Evolutionary conservation across 1,140 invertebrate genomes (phyloP), one percentile per base, ranked within the genome.

Genomic region (Nasonia giraulti): DNA sequence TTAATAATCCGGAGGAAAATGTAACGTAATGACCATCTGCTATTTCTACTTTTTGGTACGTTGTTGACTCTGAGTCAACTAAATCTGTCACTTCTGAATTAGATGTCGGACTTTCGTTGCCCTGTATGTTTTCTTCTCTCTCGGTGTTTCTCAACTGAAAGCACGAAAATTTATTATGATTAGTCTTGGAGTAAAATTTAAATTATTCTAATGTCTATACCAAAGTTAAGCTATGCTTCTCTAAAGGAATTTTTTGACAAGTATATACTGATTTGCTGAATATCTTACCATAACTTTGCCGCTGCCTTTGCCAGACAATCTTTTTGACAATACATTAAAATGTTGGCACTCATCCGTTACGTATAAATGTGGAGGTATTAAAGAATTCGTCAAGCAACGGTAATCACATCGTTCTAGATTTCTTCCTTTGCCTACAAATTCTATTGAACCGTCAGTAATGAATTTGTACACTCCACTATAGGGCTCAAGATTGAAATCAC

Each of bases 401-500:
- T 89, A 87, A 40, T 81, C 83, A 6, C 85, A 74, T 44, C 86
- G 66, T 62, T 89, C 88, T 14, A 94, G 89, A 81, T 89, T 90
- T 79, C 87, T 85, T 14, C 89, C 88, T 89, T 94, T 93, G 73
- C 93, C 93, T 68, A 92, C 88, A 88, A 95, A 96, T 86, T 95
- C 90, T 7, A 97, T 92, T 68, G 91, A 88, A 27, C 97, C 97
- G n/a, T 93, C 92, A 0, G 93, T 94, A 71, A 98, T 91, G 74
- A 98, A 95, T 77, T 95, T 92, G 87, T 97, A 96, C 0, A 98
- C 94, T 6, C 95, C 93, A 62, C 95, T 96, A 69, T 95, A 90
- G 0, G 97, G 96, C 85, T 95, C 92, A 8, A 96, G 95, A 92
- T 99, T 99, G 78, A 99, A 96, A 91, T 99, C 98, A 0, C 98